Conservation (phyloP, 92 coral and sea anemone species). For the Zoanthus solanderi region DNA sequence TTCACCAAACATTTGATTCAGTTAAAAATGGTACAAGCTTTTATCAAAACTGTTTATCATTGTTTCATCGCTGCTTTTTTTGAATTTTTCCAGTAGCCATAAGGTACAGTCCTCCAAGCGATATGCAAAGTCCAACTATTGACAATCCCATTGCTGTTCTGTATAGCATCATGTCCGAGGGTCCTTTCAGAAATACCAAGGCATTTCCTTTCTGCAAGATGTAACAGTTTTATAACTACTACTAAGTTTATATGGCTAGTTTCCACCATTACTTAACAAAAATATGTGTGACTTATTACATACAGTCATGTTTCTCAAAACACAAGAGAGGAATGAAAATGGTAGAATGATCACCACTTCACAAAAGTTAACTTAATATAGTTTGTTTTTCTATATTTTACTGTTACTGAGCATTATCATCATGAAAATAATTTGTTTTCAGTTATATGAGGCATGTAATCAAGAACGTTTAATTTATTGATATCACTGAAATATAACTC, state of each 20-base stretch:
- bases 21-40: not conserved
- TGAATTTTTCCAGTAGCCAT: conserved; percentile 85
- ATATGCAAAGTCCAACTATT: conserved; percentile 76
- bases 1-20: not conserved
- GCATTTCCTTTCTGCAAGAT: conserved; percentile 68
- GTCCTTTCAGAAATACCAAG: conserved; percentile 72
- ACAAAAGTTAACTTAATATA: too few relatives aligned
- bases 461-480: too few relatives aligned
- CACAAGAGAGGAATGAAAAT: too few relatives aligned
- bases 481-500: too few relatives aligned
- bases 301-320: too few relatives aligned
- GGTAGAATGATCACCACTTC: too few relatives aligned
- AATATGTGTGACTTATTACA: too few relatives aligned
- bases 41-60: not conserved
- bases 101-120: conserved; percentile 83
- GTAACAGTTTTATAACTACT: not conserved
- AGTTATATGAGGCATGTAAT: too few relatives aligned
- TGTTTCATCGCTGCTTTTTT: conserved; percentile 59
- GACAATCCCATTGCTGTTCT: conserved; percentile 91
- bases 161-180: conserved; percentile 81
- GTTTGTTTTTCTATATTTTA: too few relatives aligned
- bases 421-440: too few relatives aligned
- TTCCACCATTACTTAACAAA: not conserved
- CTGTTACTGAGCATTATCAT: too few relatives aligned
- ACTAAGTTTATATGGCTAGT: not conserved